These are phyloP conservation scores for Drosophila ironensis DNA, from an alignment of 1,140 invertebrate species.

Conservation along the genomic window DNA sequence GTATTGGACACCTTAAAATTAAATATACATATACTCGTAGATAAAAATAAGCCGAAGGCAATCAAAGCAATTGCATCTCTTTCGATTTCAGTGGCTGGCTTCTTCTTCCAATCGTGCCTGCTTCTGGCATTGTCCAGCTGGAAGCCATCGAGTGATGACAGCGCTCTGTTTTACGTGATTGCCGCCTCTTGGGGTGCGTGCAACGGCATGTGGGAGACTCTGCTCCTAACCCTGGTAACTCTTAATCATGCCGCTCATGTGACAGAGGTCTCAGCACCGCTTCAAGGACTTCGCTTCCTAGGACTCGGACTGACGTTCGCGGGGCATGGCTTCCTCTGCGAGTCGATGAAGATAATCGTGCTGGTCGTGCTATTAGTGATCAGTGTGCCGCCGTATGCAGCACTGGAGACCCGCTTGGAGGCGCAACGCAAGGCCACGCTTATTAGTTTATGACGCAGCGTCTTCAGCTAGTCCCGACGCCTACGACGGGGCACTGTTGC, in stretches of 20 bases:
- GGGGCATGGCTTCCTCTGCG: conserved; percentile 77
- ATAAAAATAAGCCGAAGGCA: too few relatives aligned
- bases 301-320: conserved; percentile 77
- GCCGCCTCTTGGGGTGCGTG: conserved; percentile 88
- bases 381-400: conserved; percentile 81
- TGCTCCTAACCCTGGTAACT: conserved; percentile 82
- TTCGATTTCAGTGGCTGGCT: conserved; percentile 84
- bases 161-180: conserved; percentile 87
- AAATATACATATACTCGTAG: too few relatives aligned
- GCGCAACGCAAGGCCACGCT: conserved; percentile 78
- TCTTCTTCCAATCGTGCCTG: conserved; percentile 86
- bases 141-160: conserved; percentile 87
- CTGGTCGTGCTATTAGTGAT: conserved; percentile 81
- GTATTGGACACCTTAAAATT: too few relatives aligned
- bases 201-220: conserved; percentile 88
- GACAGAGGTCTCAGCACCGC: conserved; percentile 59
- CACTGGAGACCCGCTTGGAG: conserved; percentile 81
- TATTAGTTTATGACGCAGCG: conserved; percentile 79
- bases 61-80: neutral
- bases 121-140: conserved; percentile 85
- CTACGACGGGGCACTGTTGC: conserved; percentile 59
- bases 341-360: conserved; percentile 76
- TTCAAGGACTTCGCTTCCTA: conserved; percentile 71
- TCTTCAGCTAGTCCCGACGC: conserved; percentile 78
- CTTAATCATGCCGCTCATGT: conserved; percentile 71